phyloP scores from a whole-genome alignment of 2,797 vertebrate genomes.

The Cottoperca gobio region DNA sequence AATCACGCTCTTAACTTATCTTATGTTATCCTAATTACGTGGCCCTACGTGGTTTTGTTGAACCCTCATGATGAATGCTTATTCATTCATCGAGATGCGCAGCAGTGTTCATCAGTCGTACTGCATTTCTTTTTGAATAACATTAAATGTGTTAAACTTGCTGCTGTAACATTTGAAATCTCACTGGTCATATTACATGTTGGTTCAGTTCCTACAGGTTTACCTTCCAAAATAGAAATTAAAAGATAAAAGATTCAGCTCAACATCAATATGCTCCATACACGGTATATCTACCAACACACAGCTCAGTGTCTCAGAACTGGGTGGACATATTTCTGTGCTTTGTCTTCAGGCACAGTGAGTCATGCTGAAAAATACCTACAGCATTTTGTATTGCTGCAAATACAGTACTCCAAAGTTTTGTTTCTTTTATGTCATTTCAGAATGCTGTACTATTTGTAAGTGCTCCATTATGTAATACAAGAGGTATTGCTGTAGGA shows the following conservation, averaged over 20 bases:
- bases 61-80: constrained; percentile 1
- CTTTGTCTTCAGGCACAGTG: constrained; percentile 60
- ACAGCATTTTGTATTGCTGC: constrained; percentile 48
- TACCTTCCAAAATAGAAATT: too few relatives aligned
- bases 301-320: constrained; percentile 22
- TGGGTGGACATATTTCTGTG: constrained; percentile 41
- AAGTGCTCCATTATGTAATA: constrained; percentile 61
- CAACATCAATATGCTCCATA: constrained; percentile 3
- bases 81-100: not conserved
- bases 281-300: not conserved
- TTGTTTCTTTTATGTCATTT: constrained; percentile 34
- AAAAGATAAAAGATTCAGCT: not conserved
- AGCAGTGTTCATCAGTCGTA: not conserved
- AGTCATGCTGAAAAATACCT: constrained; percentile 65
- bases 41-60: not conserved
- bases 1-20: too few relatives aligned
- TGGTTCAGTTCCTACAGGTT: not conserved
- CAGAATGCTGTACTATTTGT: constrained; percentile 63
- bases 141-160: constrained; percentile 9
- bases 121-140: constrained; percentile 8
- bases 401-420: constrained; percentile 52
- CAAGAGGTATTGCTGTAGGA: constrained; percentile 45
- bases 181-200: not conserved
- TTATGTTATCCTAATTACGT: not conserved
- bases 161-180: not conserved